Percentiles rank a stretch among this genome's conserved stretches.
These are phyloP conservation scores for Salvelinus fontinalis DNA, from an alignment of 2,113 vertebrate genomes.

Conservation along the genomic window DNA sequence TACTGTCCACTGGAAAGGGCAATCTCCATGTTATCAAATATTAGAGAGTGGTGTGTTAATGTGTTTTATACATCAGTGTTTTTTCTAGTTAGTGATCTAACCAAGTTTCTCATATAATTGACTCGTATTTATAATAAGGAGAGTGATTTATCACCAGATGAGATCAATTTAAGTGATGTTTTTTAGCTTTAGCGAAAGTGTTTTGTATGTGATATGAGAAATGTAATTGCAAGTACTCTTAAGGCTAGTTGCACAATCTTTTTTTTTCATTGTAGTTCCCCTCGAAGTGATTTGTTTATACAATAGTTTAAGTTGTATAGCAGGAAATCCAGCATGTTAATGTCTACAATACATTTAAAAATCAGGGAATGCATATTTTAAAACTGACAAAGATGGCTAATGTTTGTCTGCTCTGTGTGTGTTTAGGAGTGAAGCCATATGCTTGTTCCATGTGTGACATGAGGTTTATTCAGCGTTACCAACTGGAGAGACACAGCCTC, in stretches of 20 bases:
- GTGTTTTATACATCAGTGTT: background rate
- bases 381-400: conserved; percentile 39
- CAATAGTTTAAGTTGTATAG: background rate
- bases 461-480: conserved; percentile 75
- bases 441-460: conserved; percentile 77
- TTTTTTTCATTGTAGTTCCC: background rate
- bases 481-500: conserved; percentile 75
- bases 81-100: background rate
- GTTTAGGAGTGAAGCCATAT: conserved; percentile 73
- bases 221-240: background rate
- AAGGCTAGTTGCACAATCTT: background rate
- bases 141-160: background rate
- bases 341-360: background rate
- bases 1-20: background rate
- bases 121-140: background rate
- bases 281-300: background rate
- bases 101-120: background rate
- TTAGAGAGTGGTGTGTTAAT: background rate
- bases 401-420: conserved; percentile 53
- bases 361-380: conserved; percentile 1
- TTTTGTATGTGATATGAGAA: background rate
- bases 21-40: background rate
- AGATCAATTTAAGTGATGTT: background rate
- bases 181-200: background rate
- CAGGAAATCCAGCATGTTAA: background rate